Conservation (phyloP, 2,797 vertebrate species). For the Mergus octosetaceus region DNA sequence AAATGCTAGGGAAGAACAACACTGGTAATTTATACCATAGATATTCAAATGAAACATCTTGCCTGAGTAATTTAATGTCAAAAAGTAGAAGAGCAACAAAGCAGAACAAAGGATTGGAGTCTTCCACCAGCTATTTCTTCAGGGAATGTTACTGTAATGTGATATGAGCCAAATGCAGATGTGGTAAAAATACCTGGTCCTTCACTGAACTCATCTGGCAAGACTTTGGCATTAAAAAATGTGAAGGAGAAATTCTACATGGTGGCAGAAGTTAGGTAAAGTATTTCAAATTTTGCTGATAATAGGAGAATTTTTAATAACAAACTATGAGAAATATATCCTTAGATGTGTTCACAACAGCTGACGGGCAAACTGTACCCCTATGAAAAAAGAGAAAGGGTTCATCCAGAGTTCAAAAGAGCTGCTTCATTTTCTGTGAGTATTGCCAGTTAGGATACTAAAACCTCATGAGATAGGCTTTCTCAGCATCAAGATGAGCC, state of each 20-base stretch:
- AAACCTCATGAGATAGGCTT: neutral
- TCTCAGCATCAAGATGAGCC: neutral
- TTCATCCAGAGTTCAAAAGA: neutral
- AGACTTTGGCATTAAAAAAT: neutral
- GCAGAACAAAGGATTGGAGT: slow-evolving; percentile 40
- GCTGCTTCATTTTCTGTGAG: neutral
- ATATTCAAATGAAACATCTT: slow-evolving; percentile 75
- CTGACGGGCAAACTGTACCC: neutral
- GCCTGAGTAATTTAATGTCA: slow-evolving; percentile 63
- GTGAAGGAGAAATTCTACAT: neutral
- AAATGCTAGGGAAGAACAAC: slow-evolving; percentile 71
- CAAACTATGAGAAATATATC: neutral
- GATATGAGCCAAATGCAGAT: neutral
- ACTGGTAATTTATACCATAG: slow-evolving; percentile 74
- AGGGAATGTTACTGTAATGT: neutral
- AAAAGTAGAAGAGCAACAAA: slow-evolving; percentile 24
- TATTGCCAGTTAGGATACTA: neutral
- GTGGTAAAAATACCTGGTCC: neutral
- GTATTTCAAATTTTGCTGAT: neutral
- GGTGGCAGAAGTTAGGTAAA: neutral
- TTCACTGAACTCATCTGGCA: neutral
- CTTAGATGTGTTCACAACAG: neutral
- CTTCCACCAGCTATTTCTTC: slow-evolving; percentile 31
- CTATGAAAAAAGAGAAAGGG: neutral
- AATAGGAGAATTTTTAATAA: neutral